phyloP scores from a whole-genome alignment of 1,140 invertebrate species.

The Potamilus streckersoni region DNA sequence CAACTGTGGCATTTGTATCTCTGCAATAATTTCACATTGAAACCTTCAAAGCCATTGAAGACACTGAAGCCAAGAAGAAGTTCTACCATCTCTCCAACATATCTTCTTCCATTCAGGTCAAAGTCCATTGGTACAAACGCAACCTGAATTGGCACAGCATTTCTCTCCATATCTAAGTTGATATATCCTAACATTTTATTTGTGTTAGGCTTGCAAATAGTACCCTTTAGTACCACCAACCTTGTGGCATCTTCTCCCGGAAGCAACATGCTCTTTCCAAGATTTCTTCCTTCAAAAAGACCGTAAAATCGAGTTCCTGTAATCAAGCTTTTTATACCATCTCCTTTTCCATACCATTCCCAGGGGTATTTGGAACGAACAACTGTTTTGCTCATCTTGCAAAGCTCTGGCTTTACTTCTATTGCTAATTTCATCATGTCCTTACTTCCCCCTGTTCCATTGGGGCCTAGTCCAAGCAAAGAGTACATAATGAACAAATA shows the following conservation, averaged over 20 bases:
- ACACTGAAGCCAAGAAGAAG: slow-evolving; percentile 34
- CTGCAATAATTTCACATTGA: slow-evolving; percentile 21
- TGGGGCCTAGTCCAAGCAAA: slow-evolving; percentile 28
- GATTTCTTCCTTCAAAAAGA: slow-evolving; percentile 12
- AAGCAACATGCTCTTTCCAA: background rate
- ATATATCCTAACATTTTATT: slow-evolving; percentile 23
- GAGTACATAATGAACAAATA: slow-evolving; percentile 31
- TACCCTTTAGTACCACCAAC: slow-evolving; percentile 30
- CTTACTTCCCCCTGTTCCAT: slow-evolving; percentile 17
- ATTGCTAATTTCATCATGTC: slow-evolving; percentile 26
- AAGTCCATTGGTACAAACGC: slow-evolving; percentile 19
- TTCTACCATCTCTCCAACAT: slow-evolving; percentile 28
- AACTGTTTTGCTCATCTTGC: slow-evolving; percentile 24
- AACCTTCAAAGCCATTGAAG: slow-evolving; percentile 37
- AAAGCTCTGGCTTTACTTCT: slow-evolving; percentile 20
- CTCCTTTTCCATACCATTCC: slow-evolving; percentile 35
- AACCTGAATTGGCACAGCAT: slow-evolving; percentile 17
- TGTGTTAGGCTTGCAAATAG: slow-evolving; percentile 28
- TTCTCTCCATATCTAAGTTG: slow-evolving; percentile 28
- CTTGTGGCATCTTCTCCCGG: background rate
- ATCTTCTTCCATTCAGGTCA: slow-evolving; percentile 6
- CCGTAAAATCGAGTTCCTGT: slow-evolving; percentile 14
- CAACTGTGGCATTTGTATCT: slow-evolving; percentile 9
- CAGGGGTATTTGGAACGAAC: slow-evolving; percentile 16
- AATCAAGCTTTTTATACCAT: slow-evolving; percentile 26